Evolutionary conservation across 2,113 vertebrate species (phyloP).

Genomic region (Arizona elegans): DNA sequence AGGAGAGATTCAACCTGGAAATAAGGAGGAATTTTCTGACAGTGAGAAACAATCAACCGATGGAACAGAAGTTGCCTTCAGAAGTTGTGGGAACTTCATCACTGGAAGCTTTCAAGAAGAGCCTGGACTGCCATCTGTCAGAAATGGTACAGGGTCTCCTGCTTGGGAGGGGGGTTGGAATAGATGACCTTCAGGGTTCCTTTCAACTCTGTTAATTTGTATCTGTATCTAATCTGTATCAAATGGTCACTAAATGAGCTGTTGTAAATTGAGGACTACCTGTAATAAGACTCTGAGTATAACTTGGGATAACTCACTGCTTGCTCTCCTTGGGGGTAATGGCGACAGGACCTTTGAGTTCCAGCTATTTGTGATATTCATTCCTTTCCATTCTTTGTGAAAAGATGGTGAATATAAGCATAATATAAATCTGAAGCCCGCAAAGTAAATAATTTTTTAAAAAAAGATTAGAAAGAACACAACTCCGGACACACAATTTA

Average conservation of each 20-base stretch:
- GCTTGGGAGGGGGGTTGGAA: too few species aligned
- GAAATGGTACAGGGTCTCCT: too few species aligned
- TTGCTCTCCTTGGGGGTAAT: not conserved
- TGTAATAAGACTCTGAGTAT: not conserved
- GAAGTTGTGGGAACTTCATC: too few species aligned
- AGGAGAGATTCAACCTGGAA: too few species aligned
- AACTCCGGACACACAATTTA: slow-evolving; percentile 56
- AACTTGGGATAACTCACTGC: not conserved
- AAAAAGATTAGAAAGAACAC: not conserved
- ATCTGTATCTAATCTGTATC: too few species aligned
- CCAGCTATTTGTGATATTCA: not conserved
- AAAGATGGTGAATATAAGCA: not conserved
- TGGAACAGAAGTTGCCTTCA: too few species aligned
- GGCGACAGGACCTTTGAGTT: not conserved
- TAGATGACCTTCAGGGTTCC: too few species aligned
- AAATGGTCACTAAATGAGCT: not conserved
- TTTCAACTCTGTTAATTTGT: too few species aligned
- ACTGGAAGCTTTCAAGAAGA: too few species aligned
- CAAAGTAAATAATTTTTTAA: not conserved
- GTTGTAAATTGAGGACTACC: not conserved
- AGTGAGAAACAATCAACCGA: too few species aligned
- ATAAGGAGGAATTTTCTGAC: too few species aligned
- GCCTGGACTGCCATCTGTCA: too few species aligned
- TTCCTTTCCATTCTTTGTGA: not conserved
- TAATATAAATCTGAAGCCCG: not conserved